These are phyloP conservation scores for Bicyclus anynana DNA, from an alignment of 1,140 invertebrate species.

Conservation along the genomic window DNA sequence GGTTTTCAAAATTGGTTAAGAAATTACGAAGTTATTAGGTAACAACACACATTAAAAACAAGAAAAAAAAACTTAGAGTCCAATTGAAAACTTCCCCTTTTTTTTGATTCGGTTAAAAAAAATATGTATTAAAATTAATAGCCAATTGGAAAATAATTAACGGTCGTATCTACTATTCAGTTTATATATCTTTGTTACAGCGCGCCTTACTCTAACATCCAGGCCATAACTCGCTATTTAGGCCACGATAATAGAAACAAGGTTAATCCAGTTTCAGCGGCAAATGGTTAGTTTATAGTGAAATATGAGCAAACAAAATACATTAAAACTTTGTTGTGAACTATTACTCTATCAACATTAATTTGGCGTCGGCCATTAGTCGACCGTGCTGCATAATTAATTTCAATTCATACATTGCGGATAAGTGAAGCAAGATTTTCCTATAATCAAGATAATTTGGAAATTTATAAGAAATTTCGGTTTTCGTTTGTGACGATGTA, in stretches of 20 bases:
- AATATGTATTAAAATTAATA: no score
- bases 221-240: background rate
- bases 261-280: conserved; percentile 5
- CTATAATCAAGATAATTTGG: background rate
- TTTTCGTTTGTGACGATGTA: no score
- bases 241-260: background rate
- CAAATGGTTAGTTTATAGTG: conserved; percentile 24
- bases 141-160: no score
- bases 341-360: conserved; percentile 34
- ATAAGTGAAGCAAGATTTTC: background rate
- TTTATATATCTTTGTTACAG: no score
- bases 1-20: no score
- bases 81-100: no score
- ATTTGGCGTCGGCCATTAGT: conserved; percentile 34
- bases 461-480: no score
- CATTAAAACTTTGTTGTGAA: conserved; percentile 40
- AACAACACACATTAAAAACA: no score
- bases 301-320: conserved; percentile 36
- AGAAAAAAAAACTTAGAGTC: no score
- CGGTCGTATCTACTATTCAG: no score
- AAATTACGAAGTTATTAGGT: no score
- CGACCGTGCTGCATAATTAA: conserved; percentile 33
- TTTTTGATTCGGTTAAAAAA: no score
- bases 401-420: conserved; percentile 32
- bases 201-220: background rate